Evolutionary conservation across 2,113 vertebrate genomes (phyloP), one percentile per base, ranked within the genome.

Genomic region (Ardeotis arabs): DNA sequence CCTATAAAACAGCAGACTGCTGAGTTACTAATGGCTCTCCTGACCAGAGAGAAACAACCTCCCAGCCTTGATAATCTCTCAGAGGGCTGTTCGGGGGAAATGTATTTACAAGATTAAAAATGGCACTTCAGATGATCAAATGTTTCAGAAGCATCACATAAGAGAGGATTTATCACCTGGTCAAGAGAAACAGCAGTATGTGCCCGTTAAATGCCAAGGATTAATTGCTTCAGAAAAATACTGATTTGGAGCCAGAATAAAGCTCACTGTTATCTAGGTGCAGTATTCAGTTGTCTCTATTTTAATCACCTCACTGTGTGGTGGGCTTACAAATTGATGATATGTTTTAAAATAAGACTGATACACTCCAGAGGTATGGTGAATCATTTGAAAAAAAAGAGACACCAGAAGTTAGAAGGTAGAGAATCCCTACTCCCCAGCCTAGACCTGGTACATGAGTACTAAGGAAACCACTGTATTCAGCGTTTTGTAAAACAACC

Each of bases 21-120:
- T 74, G 75, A 72, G 58, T 94, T 97, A 96, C 94, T 97, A 98
- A 98, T 93, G 95, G 84, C 74, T 96, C 84, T 95, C 66, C 86
- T 83, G 93, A 95, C 69, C 87, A 86, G 79, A 95, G 82, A 64
- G 90, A 95, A 95, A 89, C 80, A 92, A 94, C 66, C 6, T 23
- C 44, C 52, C n/a, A 96, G 81, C 87, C 96, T 89, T 98, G 95
- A 98, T 97, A 97, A 97, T 85, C 86, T 96, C 96, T 97, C 88
- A 81, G 59, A 98, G 89, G 66, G 64, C 53, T 89, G 78, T 90
- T 96, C 91, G 82, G 50, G 33, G 69, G 78, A 87, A 94, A 94
- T 80, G 69, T 94, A 95, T 97, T 96, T 96, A 88, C 25, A 91
- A 90, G 53, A 95, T 77, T 62, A 70, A 95, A 97, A 96, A 94